Base-by-base conservation (phyloP, 2,797 vertebrate genomes). In the Euthynnus affinis region DNA sequence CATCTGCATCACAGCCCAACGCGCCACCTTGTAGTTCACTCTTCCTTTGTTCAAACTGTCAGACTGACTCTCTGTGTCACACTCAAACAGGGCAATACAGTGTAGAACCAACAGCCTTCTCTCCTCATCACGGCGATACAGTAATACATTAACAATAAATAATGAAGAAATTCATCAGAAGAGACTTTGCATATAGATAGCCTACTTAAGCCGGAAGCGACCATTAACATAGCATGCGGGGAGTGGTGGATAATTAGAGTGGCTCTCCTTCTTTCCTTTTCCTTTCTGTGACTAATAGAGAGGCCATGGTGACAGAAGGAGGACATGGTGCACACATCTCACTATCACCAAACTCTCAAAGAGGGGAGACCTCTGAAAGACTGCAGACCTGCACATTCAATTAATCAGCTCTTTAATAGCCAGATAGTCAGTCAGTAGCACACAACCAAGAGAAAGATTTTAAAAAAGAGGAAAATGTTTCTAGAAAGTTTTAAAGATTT, bases 171-270 rank as follows among this genome's bases (percentile, higher is more conserved):
- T 94, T 94, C 92, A 95, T 96, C 94, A 94, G 90, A 88, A 85
- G 82, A 89, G 93, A 90, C 94, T 94, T 95, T 96, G 95, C 95
- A 96, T 96, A 96, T 96, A 96, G 95, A 96, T 95, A 94, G 95
- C 94, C 95, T 96, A 94, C 93, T 96, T 96, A 96, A 94, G 90
- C 86, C 71, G 82, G 88, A 87, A 90, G 84, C 85, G 48, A 78
- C 90, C 88, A 94, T 96, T 95, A 95, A 93, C 92, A 94, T 93
- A 94, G 93, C 93, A 91, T 94, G 91, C 82, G 42, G 89, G 92
- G 88, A 93, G 86, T 74, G 72, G 76, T 78, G 89, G 91, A 92
- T 94, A 93, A 95, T 95, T 95, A 93, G 88, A 93, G 81, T 68
- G 86, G 81, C 84, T 91, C 83, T 87, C 84, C 90, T 88, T 82